A percentile compares a stretch with the other conserved stretches of the same genome.
Evolutionary conservation across 2,113 vertebrate species (phyloP).

Genomic region (Platysternon megacephalum): DNA sequence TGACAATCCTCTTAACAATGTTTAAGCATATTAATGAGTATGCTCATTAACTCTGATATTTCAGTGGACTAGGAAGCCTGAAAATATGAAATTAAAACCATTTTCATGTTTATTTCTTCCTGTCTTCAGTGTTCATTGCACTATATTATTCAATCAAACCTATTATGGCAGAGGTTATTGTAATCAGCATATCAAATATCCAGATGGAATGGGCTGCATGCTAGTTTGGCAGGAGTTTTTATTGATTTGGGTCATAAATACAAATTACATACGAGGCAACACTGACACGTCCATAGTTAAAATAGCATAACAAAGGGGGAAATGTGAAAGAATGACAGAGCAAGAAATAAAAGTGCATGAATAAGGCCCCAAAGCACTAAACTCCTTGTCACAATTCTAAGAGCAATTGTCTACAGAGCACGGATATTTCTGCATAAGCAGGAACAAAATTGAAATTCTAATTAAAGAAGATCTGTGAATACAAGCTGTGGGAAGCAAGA

Average conservation of each 20-base stretch:
- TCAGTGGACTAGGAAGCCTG: neutral
- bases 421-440: neutral
- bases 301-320: neutral
- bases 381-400: neutral
- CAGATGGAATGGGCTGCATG: neutral
- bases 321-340: neutral
- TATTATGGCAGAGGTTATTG: neutral
- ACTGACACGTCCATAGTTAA: neutral
- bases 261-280: neutral
- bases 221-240: neutral
- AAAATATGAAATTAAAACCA: neutral
- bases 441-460: conserved; percentile 3
- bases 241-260: conserved; percentile 11
- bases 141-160: neutral
- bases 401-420: neutral
- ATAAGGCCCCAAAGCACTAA: neutral
- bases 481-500: neutral
- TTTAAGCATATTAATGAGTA: neutral
- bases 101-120: neutral
- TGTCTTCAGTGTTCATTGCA: neutral
- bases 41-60: neutral
- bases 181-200: neutral
- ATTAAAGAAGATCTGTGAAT: neutral
- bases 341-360: neutral
- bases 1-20: neutral